phyloP scores from a whole-genome alignment of 1,140 invertebrate species.

The Pseudomyrmex dendroicus region DNA sequence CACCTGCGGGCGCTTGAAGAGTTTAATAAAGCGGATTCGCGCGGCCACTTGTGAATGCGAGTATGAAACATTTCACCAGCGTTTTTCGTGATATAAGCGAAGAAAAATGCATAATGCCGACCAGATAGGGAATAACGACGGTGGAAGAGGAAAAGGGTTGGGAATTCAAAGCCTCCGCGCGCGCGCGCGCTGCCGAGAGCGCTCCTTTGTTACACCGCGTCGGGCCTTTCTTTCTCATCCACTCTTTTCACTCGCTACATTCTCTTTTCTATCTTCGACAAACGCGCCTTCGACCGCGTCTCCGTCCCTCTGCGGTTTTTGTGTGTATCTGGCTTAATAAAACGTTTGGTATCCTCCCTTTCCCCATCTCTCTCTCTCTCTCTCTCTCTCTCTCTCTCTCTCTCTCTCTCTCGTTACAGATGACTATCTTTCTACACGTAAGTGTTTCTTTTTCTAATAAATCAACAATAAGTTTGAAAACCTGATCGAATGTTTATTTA shows the following conservation, averaged over 20 bases:
- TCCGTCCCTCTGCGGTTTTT: constrained; percentile 54
- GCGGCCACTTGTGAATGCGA: constrained; percentile 44
- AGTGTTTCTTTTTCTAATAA: not conserved
- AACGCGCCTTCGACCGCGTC: constrained; percentile 15
- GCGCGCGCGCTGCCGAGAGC: constrained; percentile 8
- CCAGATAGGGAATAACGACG: constrained; percentile 30
- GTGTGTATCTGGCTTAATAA: constrained; percentile 65
- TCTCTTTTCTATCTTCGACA: constrained; percentile 36
- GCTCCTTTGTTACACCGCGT: constrained; percentile 68
- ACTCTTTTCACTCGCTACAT: constrained; percentile 55
- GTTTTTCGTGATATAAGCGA: constrained; percentile 45
- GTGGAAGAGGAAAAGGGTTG: constrained; percentile 19
- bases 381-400: not conserved
- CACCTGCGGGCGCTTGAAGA: not conserved
- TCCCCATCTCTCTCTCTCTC: not conserved
- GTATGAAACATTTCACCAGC: constrained; percentile 48
- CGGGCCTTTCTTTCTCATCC: constrained; percentile 47
- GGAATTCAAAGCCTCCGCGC: constrained; percentile 58
- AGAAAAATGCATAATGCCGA: constrained; percentile 50
- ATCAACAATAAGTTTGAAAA: not conserved
- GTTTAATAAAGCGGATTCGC: constrained; percentile 54
- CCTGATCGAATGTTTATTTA: too few species aligned
- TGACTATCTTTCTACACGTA: not conserved
- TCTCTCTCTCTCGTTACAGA: too few species aligned
- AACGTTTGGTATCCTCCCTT: constrained; percentile 45